Percentiles rank a stretch among this genome's conserved stretches.
These are phyloP conservation scores for Corythornis cristatus DNA, from an alignment of 2,113 vertebrate genomes.

Conservation along the genomic window DNA sequence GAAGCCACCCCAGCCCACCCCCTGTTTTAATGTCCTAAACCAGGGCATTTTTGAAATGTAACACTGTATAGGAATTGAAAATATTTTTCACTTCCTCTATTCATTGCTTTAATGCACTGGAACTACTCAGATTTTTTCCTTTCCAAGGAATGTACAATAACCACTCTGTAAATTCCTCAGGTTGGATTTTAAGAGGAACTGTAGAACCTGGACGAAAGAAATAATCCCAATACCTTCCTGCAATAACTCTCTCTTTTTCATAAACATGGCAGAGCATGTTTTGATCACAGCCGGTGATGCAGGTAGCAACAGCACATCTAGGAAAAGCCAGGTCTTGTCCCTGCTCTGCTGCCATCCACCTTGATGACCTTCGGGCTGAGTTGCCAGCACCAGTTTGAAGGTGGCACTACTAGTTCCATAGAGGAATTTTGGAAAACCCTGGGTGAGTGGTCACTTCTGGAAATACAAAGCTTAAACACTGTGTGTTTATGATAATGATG, in stretches of 20 bases:
- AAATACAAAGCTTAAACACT: background rate
- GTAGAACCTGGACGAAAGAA: slow-evolving; percentile 25
- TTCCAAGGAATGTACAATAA: slow-evolving; percentile 55
- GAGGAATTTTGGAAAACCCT: background rate
- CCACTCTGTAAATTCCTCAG: slow-evolving; percentile 60
- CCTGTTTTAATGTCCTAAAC: background rate
- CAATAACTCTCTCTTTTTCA: background rate
- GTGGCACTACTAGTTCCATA: background rate
- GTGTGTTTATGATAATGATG: background rate
- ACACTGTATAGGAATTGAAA: slow-evolving; percentile 66
- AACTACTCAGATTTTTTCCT: slow-evolving; percentile 5
- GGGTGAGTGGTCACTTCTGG: background rate
- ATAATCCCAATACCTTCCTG: slow-evolving; percentile 34
- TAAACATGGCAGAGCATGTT: background rate
- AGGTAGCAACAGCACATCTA: background rate
- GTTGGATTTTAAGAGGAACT: slow-evolving; percentile 55
- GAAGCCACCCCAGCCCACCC: background rate
- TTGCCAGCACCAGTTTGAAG: background rate
- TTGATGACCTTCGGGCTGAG: background rate
- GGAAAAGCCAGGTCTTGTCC: background rate
- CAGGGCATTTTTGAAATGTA: slow-evolving; percentile 66
- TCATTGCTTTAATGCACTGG: slow-evolving; percentile 63
- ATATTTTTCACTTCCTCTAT: slow-evolving; percentile 64
- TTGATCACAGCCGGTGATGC: background rate
- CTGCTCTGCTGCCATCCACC: background rate